Evolutionary conservation across 30 jellyfish, hydroid and myxozoan genomes (phyloP).

Genomic region (Mastigias papua): DNA sequence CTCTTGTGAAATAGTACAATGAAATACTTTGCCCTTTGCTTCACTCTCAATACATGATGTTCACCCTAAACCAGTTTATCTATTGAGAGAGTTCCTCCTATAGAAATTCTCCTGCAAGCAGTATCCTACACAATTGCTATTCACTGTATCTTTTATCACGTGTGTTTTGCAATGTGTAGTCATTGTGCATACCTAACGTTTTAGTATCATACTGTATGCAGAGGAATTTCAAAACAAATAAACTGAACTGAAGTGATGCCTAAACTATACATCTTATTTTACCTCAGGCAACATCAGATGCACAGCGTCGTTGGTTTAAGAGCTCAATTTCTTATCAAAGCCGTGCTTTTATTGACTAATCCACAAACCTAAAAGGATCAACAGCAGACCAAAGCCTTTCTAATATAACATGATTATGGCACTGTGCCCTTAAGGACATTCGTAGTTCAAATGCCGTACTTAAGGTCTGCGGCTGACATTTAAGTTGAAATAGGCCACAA

Average conservation of each 20-base stretch:
- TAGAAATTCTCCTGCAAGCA: too few relatives aligned
- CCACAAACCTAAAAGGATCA: background rate
- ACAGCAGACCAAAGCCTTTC: background rate
- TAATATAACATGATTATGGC: background rate
- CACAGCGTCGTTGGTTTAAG: background rate
- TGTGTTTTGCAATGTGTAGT: too few relatives aligned
- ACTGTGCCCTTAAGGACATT: background rate
- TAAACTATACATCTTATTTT: background rate
- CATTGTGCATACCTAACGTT: too few relatives aligned
- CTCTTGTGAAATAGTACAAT: too few relatives aligned
- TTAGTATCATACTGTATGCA: too few relatives aligned
- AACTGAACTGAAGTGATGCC: background rate
- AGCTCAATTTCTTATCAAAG: background rate
- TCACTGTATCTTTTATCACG: too few relatives aligned
- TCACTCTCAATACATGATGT: background rate
- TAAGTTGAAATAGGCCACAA: background rate
- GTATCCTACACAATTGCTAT: too few relatives aligned
- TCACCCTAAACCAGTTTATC: background rate
- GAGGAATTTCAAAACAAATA: too few relatives aligned
- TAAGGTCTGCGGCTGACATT: background rate
- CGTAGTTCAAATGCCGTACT: background rate
- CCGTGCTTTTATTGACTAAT: background rate
- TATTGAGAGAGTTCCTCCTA: too few relatives aligned
- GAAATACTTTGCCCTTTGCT: background rate
- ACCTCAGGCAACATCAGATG: constrained; percentile 1